Percentiles rank a stretch among this genome's conserved stretches.
phyloP scores from a whole-genome alignment of 2,113 vertebrate genomes.

The Ptychochromis oligacanthus region DNA sequence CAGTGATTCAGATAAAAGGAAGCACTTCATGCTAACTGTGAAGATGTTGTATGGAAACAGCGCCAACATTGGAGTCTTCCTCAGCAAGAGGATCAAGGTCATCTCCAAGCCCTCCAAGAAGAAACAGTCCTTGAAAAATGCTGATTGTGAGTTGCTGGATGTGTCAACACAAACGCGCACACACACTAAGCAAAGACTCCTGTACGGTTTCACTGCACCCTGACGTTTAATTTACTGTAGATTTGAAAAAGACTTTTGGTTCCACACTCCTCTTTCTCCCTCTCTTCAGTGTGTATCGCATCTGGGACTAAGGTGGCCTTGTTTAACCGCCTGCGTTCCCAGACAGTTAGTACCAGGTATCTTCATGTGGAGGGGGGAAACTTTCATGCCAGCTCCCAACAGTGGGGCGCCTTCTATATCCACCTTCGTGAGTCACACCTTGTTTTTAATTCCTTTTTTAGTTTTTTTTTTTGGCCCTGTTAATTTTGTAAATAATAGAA shows the following conservation, averaged over 20 bases:
- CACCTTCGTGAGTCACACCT: slow-evolving; percentile 89
- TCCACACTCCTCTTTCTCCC: not conserved
- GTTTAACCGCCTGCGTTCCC: slow-evolving; percentile 96
- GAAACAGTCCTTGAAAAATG: slow-evolving; percentile 97
- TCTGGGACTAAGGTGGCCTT: slow-evolving; percentile 98
- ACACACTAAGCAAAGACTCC: not conserved
- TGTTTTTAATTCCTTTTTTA: not conserved
- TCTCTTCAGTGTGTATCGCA: slow-evolving; percentile 93
- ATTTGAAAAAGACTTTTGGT: not conserved
- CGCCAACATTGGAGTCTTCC: slow-evolving; percentile 94
- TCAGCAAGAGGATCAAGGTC: slow-evolving; percentile 97
- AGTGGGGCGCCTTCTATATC: slow-evolving; percentile 98
- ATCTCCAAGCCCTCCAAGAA: slow-evolving; percentile 99
- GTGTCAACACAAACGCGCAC: not conserved
- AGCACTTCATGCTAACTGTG: slow-evolving; percentile 98
- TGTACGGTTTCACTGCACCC: not conserved
- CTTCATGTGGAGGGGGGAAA: slow-evolving; percentile 98
- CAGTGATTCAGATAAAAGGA: slow-evolving; percentile 96
- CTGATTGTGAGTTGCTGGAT: slow-evolving; percentile 86
- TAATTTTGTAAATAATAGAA: not conserved
- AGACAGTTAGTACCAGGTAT: slow-evolving; percentile 97
- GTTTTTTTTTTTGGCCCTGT: not conserved
- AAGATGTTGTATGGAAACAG: slow-evolving; percentile 98
- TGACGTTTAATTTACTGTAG: not conserved
- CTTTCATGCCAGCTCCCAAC: slow-evolving; percentile 97